Conservation (phyloP, 2,888 invertebrate species). For the Apotomis betuletana region DNA sequence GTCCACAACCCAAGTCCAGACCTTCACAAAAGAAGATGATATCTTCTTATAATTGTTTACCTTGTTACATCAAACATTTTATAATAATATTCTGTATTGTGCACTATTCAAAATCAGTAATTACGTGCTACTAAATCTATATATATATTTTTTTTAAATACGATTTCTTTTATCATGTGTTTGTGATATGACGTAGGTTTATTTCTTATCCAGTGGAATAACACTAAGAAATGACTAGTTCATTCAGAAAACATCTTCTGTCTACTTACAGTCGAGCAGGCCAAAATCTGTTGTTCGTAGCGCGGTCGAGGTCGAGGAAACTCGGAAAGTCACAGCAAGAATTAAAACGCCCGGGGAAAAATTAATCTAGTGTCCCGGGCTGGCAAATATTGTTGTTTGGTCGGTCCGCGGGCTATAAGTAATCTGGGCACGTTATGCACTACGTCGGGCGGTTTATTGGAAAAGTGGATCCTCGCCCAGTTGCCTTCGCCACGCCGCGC, state of each 20-base stretch:
- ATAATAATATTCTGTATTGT: too few relatives aligned
- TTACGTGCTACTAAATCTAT: too few relatives aligned
- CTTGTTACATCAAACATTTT: too few relatives aligned
- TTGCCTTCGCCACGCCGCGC: slow-evolving; percentile 44
- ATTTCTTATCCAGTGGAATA: not conserved
- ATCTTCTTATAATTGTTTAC: too few relatives aligned
- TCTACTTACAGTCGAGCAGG: slow-evolving; percentile 10
- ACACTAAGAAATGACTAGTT: not conserved
- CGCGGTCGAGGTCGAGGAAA: slow-evolving; percentile 26
- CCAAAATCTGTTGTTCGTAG: slow-evolving; percentile 29
- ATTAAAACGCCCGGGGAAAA: slow-evolving; percentile 71
- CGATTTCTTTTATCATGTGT: not conserved
- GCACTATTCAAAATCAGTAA: too few relatives aligned
- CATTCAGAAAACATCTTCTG: not conserved
- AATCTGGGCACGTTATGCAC: slow-evolving; percentile 79
- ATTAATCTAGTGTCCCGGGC: slow-evolving; percentile 76
- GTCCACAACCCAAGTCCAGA: too few relatives aligned
- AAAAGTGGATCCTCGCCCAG: slow-evolving; percentile 63
- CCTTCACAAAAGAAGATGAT: too few relatives aligned
- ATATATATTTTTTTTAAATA: too few relatives aligned
- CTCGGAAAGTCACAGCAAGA: slow-evolving; percentile 29
- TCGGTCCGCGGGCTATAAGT: slow-evolving; percentile 72
- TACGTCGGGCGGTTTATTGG: slow-evolving; percentile 73
- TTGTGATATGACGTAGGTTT: not conserved
- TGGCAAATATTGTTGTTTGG: slow-evolving; percentile 80